Conservation (phyloP, 2,113 vertebrate species). For the Naja naja region DNA sequence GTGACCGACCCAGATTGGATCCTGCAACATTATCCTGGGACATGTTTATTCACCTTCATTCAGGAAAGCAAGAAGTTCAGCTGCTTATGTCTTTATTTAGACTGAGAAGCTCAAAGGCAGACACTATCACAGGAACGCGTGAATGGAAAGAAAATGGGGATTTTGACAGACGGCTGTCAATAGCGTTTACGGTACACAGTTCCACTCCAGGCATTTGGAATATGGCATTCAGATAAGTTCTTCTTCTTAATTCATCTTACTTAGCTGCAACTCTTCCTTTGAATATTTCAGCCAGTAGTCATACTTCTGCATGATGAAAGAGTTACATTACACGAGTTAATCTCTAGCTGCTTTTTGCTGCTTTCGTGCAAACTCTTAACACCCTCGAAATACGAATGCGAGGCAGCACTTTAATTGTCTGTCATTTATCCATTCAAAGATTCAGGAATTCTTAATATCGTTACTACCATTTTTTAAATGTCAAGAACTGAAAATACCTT, state of each 20-base stretch:
- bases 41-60: too few relatives aligned
- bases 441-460: not conserved
- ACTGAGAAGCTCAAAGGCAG: not conserved
- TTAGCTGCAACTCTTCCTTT: not conserved
- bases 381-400: not conserved
- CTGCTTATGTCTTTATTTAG: not conserved
- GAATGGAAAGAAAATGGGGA: not conserved
- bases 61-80: not conserved
- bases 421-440: not conserved
- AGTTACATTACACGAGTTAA: not conserved
- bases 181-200: not conserved
- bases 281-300: not conserved
- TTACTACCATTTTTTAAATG: not conserved
- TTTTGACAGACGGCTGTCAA: not conserved
- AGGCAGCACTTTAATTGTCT: not conserved
- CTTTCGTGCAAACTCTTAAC: not conserved
- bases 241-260: not conserved
- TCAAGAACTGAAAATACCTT: slow-evolving; percentile 1
- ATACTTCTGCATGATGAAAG: not conserved
- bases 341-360: not conserved
- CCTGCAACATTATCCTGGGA: too few relatives aligned
- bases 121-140: not conserved
- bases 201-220: not conserved
- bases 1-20: too few relatives aligned
- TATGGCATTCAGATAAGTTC: not conserved